Evolutionary conservation across 2,888 invertebrate genomes (phyloP), one percentile per base, ranked within the genome.

Genomic region (Bimastos eiseni): DNA sequence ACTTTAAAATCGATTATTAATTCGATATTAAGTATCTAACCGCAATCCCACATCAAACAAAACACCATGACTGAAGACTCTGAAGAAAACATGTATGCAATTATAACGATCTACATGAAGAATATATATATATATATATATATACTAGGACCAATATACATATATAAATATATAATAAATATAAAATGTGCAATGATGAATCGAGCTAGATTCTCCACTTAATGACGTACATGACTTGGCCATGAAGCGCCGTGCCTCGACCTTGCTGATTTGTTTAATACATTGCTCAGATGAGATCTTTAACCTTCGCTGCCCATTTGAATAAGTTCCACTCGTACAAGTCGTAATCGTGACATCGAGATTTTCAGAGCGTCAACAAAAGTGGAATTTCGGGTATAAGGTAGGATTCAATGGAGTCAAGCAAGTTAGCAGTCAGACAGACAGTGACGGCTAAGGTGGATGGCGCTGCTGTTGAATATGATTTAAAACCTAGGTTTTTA

Each of bases 111-210:
- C 37, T 21, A 89, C 11, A 19, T n/a, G n/a, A n/a, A 37, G 41
- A 30, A 89, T 37, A 21, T n/a, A 89, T 89, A 89, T 44, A 89
- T 41, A 89, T 37, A 89, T 37, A 44, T 89, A 44, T 89, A 89
- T 34, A 89, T 44, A n/a, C 33, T 21, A 44, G 30, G 17, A 37
- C n/a, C 37, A n/a, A 89, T 44, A 89, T 89, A n/a, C n/a, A 89
- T 89, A 89, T 89, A 89, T 34, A 89, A n/a, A 44, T 89, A 89
- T 89, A 89, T 41, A 89, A 44, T 89, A 89, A 24, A 89, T 34
- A 89, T 44, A 44, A 44, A 21, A 24, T 44, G 13, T 70, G 30
- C 17, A 11, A n/a, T 70, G 30, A n/a, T n/a, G 30, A 1, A 70
- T n/a, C 6, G 8, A 8, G 0, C 5, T 70, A 70, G 70, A n/a